A percentile compares a stretch with the other conserved stretches of the same genome.
phyloP scores from a whole-genome alignment of 53 echinoderm and acorn worm species.

The Arbacia lixula region DNA sequence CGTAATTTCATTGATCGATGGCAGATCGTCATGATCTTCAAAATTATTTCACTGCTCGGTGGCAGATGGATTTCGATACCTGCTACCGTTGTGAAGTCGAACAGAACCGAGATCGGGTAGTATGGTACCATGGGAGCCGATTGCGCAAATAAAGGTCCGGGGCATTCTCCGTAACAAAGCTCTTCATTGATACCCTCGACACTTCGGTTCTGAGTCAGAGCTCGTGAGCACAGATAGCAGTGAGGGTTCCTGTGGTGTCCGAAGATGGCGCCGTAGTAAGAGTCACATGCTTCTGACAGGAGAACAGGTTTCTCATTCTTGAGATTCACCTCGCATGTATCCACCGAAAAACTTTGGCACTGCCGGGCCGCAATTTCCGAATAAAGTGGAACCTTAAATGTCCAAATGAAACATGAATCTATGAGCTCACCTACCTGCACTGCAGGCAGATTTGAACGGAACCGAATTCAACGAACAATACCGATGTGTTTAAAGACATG shows the following conservation, averaged over 20 bases:
- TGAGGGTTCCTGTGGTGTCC: neutral
- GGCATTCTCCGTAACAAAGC: neutral
- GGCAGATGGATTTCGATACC: neutral
- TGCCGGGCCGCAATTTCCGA: neutral
- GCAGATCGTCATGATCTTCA: too few species aligned
- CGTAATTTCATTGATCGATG: too few species aligned
- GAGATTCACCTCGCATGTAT: neutral
- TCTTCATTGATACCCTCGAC: neutral
- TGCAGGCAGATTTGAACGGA: too few species aligned
- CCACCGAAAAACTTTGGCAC: neutral
- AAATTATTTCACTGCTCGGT: too few species aligned
- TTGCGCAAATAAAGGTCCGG: too few species aligned
- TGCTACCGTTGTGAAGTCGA: conserved; percentile 13
- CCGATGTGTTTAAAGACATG: too few species aligned
- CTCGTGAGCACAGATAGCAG: neutral
- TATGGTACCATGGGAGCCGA: too few species aligned
- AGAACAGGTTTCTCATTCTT: conserved; percentile 3
- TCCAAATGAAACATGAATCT: too few species aligned
- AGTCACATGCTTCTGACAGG: conserved; percentile 9
- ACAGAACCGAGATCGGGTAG: conserved; percentile 14
- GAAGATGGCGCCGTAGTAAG: neutral
- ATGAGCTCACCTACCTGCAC: too few species aligned
- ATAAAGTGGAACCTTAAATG: neutral
- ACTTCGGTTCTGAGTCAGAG: neutral
- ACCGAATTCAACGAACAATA: too few species aligned